These are phyloP conservation scores for Peromyscus californicus DNA, from an alignment of 2,113 vertebrate species.

Conservation along the genomic window DNA sequence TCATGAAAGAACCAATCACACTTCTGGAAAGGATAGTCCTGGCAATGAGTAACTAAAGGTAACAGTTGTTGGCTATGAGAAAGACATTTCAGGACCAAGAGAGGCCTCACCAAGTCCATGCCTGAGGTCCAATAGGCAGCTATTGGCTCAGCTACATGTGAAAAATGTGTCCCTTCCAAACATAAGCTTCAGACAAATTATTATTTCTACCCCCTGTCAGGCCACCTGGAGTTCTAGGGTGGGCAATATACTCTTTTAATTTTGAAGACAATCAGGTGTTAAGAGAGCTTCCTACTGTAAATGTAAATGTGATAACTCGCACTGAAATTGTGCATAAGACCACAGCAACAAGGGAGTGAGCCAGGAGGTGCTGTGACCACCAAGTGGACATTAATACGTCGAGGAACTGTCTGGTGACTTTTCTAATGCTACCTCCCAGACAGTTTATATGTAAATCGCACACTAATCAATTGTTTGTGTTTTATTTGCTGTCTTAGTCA, in stretches of 20 bases:
- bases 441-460: not conserved
- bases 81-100: not conserved
- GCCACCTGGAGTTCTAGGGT: not conserved
- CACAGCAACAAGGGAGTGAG: not conserved
- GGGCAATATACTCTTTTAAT: not conserved
- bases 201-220: not conserved
- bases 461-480: not conserved
- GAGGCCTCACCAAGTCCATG: not conserved
- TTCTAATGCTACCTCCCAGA: not conserved
- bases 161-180: not conserved
- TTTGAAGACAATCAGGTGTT: conserved; percentile 28
- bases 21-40: not conserved
- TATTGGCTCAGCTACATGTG: not conserved
- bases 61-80: not conserved
- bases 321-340: not conserved
- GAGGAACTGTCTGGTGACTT: not conserved
- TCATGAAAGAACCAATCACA: not conserved
- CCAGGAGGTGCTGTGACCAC: not conserved
- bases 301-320: not conserved
- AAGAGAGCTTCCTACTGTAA: not conserved
- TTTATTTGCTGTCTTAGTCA: not conserved
- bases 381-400: not conserved
- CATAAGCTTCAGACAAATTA: not conserved
- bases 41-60: not conserved
- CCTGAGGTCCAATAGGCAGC: not conserved